A percentile compares a stretch with the other conserved stretches of the same genome.
Evolutionary conservation across 2,113 vertebrate species (phyloP).

Genomic region (Hippocampus barbouri): DNA sequence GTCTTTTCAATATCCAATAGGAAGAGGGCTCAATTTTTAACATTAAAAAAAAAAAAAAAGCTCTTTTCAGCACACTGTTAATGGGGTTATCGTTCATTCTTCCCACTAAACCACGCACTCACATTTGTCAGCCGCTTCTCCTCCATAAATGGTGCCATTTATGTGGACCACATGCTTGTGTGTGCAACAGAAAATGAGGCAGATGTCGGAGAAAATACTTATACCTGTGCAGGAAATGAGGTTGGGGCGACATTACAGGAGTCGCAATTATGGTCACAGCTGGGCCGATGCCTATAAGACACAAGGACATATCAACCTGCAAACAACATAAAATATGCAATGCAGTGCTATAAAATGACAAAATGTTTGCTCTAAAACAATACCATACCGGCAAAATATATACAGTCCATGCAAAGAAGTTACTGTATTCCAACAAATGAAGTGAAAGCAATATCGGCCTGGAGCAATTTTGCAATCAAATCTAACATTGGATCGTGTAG

Average conservation of each 20-base stretch:
- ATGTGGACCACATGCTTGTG: neutral
- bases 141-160: neutral
- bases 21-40: neutral
- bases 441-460: neutral
- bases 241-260: constrained; percentile 7
- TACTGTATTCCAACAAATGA: neutral
- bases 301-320: constrained; percentile 3
- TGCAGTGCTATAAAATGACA: neutral
- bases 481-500: neutral
- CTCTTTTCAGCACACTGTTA: constrained; percentile 1
- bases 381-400: neutral
- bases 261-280: constrained; percentile 14
- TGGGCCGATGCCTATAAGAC: constrained; percentile 12
- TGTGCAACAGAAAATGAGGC: neutral
- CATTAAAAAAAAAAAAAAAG: neutral
- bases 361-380: neutral
- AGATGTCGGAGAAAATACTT: constrained; percentile 9
- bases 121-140: neutral
- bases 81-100: constrained; percentile 1
- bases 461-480: neutral
- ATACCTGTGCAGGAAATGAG: constrained; percentile 14
- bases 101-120: neutral
- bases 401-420: neutral
- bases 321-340: neutral
- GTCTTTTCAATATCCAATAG: neutral